A percentile compares a stretch with the other conserved stretches of the same genome.
These are phyloP conservation scores for Hyperoplus lanceolatus DNA, from an alignment of 2,797 vertebrate species.

Conservation along the genomic window DNA sequence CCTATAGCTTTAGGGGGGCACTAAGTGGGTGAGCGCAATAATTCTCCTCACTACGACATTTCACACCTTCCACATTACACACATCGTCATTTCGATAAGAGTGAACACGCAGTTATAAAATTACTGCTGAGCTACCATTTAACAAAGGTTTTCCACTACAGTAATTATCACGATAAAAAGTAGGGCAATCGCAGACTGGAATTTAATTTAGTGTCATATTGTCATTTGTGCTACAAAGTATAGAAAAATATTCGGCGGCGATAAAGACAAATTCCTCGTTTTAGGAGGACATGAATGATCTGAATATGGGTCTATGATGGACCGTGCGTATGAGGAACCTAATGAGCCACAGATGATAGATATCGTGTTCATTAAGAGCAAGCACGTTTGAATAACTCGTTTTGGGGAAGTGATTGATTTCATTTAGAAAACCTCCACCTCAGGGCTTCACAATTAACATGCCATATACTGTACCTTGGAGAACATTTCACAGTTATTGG, in stretches of 20 bases:
- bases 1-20: not conserved
- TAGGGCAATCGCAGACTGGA: constrained; percentile 2
- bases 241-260: constrained; percentile 49
- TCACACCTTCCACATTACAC: not conserved
- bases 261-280: constrained; percentile 57
- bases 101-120: constrained; percentile 14
- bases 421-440: constrained; percentile 53
- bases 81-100: not conserved
- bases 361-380: constrained; percentile 76
- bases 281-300: constrained; percentile 74
- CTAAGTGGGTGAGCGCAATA: not conserved
- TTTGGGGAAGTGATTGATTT: constrained; percentile 76
- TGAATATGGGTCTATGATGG: constrained; percentile 71
- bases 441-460: constrained; percentile 64
- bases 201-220: constrained; percentile 43
- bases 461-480: constrained; percentile 48
- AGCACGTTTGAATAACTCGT: constrained; percentile 69
- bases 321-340: constrained; percentile 75
- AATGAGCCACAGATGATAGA: constrained; percentile 84
- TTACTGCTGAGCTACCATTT: not conserved
- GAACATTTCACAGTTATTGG: constrained; percentile 58
- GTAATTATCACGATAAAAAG: constrained; percentile 23
- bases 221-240: constrained; percentile 48
- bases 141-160: constrained; percentile 11
- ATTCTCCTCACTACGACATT: not conserved